phyloP scores from a whole-genome alignment of 2,113 vertebrate species.

The Anser brachyrhynchus region DNA sequence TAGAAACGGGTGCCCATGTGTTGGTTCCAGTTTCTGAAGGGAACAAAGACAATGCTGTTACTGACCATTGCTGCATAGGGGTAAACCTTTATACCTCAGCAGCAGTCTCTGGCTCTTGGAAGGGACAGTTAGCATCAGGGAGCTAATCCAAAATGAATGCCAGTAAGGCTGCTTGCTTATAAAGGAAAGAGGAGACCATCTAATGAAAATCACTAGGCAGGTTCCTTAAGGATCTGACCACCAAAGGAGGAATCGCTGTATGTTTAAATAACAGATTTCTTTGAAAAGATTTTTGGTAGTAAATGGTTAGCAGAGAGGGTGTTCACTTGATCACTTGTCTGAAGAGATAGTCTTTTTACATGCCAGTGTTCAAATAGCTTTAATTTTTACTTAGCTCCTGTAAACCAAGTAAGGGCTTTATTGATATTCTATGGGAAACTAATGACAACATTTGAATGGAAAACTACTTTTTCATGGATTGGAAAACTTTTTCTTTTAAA shows the following conservation, averaged over 20 bases:
- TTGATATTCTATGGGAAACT: neutral
- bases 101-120: neutral
- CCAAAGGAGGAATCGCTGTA: neutral
- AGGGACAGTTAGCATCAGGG: neutral
- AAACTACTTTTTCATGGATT: neutral
- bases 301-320: neutral
- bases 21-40: neutral
- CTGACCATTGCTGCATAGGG: neutral
- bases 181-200: neutral
- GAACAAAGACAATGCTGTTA: neutral
- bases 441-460: neutral
- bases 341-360: neutral
- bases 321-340: neutral
- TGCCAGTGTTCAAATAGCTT: neutral
- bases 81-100: neutral
- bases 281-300: neutral
- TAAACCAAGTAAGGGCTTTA: neutral
- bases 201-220: neutral
- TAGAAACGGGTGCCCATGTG: neutral
- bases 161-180: neutral
- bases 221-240: neutral
- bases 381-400: neutral
- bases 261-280: neutral
- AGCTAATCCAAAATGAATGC: neutral
- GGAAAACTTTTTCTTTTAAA: neutral